These are phyloP conservation scores for Hemithea aestivaria DNA, from an alignment of 2,888 invertebrate genomes.

Conservation along the genomic window DNA sequence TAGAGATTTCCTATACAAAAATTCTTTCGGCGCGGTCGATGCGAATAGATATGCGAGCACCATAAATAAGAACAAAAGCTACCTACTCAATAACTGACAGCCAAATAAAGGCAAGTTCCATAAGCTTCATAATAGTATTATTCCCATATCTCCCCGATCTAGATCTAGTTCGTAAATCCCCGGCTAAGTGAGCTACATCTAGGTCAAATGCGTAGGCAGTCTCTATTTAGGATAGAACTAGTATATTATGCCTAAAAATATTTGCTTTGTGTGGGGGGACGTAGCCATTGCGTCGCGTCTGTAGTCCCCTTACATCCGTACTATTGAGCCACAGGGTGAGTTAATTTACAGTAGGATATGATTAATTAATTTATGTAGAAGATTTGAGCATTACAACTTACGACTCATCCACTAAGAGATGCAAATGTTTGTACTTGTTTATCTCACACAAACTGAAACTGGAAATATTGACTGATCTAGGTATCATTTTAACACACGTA, in stretches of 20 bases:
- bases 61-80: too few species aligned
- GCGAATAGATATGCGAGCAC: too few species aligned
- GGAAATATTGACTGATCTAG: too few species aligned
- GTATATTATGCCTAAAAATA: constrained; percentile 28
- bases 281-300: constrained; percentile 35
- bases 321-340: constrained; percentile 36
- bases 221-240: constrained; percentile 24
- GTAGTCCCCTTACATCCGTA: constrained; percentile 48
- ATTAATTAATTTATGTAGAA: not conserved
- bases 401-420: too few species aligned
- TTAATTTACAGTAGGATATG: not conserved
- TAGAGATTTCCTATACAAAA: too few species aligned
- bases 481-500: too few species aligned
- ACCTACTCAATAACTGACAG: too few species aligned
- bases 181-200: constrained; percentile 1
- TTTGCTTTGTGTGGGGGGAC: constrained; percentile 26
- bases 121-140: constrained; percentile 4
- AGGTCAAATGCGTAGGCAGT: constrained; percentile 9
- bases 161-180: too few species aligned
- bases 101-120: not conserved
- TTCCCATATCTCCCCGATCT: constrained; percentile 2
- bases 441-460: too few species aligned
- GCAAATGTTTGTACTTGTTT: too few species aligned
- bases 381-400: too few species aligned
- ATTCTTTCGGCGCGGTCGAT: too few species aligned